Conservation (phyloP, 2,888 invertebrate genomes). For the Parnassius glacialis region DNA sequence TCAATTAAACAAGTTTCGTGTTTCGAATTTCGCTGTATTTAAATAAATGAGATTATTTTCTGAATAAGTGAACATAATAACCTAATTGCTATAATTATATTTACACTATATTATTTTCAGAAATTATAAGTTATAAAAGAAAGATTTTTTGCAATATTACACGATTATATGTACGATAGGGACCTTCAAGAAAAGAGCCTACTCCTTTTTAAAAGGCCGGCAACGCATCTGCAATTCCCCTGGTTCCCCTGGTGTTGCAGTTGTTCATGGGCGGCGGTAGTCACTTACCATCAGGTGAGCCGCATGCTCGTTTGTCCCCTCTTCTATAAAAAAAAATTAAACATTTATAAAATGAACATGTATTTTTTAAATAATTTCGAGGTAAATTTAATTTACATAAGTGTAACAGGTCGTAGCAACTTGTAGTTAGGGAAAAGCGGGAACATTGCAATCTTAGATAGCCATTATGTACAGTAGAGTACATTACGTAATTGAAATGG, state of each 20-base stretch:
- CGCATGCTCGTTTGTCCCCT: too few species aligned
- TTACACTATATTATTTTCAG: too few species aligned
- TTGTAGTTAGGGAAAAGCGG: conserved; percentile 10
- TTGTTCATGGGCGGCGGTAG: too few species aligned
- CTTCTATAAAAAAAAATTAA: too few species aligned
- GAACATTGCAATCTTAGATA: conserved; percentile 1
- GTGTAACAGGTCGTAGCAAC: conserved; percentile 3
- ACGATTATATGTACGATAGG: too few species aligned
- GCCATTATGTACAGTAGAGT: conserved; percentile 7
- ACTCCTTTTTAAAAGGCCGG: too few species aligned
- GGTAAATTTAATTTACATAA: conserved; percentile 15
- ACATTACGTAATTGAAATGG: conserved; percentile 19
- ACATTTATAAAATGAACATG: background rate
- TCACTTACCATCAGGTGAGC: too few species aligned
- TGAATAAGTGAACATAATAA: background rate
- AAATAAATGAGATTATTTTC: background rate
- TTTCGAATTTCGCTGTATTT: conserved; percentile 4
- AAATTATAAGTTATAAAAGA: too few species aligned
- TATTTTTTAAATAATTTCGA: background rate
- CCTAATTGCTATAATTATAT: too few species aligned
- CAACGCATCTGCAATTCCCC: too few species aligned
- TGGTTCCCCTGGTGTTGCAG: too few species aligned
- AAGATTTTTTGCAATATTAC: background rate
- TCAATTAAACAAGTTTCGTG: conserved; percentile 15
- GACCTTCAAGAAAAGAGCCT: too few species aligned